Percentiles rank a stretch among this genome's conserved stretches.
These are phyloP conservation scores for Orthosia incerta DNA, from an alignment of 2,888 invertebrate species.

Conservation along the genomic window DNA sequence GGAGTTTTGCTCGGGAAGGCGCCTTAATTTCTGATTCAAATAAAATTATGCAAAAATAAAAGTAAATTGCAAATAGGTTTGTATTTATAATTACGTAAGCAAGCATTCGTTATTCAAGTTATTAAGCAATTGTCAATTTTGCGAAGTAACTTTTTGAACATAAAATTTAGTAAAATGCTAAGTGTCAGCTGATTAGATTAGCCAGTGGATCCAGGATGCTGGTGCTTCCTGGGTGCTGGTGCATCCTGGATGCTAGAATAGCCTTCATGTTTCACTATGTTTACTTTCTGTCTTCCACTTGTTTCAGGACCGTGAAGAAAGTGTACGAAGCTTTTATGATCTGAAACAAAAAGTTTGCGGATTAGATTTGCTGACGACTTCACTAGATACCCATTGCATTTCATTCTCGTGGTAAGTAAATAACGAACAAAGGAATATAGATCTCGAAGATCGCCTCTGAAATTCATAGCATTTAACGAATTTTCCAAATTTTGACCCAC, in stretches of 20 bases:
- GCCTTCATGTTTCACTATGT: background rate
- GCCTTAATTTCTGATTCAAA: too few species aligned
- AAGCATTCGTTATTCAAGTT: too few species aligned
- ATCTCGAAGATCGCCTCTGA: too few species aligned
- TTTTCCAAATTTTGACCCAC: too few species aligned
- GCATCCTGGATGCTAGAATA: background rate
- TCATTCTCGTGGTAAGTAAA: too few species aligned
- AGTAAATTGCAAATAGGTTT: background rate
- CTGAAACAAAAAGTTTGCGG: conserved; percentile 76
- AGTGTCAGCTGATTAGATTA: background rate
- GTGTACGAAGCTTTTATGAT: conserved; percentile 89
- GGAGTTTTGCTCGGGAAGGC: too few species aligned
- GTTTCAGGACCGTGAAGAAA: conserved; percentile 86
- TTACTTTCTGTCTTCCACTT: conserved; percentile 69
- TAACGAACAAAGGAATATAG: too few species aligned
- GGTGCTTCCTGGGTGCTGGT: background rate
- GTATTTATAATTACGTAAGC: background rate
- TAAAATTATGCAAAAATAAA: background rate
- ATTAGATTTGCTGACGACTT: background rate
- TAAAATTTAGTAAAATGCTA: background rate
- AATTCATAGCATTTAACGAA: too few species aligned
- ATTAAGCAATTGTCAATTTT: background rate
- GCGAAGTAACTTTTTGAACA: background rate
- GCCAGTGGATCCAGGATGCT: background rate
- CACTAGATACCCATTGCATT: background rate